Evolutionary conservation across 2,797 vertebrate species (phyloP).

Genomic region (Mus spretus): DNA sequence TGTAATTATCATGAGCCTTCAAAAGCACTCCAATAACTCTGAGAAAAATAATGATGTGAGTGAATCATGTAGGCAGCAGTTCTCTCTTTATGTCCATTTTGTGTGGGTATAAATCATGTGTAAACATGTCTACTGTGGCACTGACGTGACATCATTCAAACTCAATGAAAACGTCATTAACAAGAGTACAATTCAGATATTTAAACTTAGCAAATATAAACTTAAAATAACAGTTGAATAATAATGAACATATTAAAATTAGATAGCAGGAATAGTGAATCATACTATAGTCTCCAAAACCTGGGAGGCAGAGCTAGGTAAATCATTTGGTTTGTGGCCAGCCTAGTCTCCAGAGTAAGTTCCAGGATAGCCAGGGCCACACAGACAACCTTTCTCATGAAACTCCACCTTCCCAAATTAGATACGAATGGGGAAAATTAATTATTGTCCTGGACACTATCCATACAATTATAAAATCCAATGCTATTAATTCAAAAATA

Average conservation of each 20-base stretch:
- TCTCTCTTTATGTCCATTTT: neutral
- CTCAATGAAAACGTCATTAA: neutral
- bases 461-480: neutral
- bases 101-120: neutral
- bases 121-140: neutral
- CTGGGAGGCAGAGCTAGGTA: neutral
- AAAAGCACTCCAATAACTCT: neutral
- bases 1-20: neutral
- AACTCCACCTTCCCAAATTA: neutral
- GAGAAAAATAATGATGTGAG: neutral
- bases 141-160: neutral
- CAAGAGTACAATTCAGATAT: neutral
- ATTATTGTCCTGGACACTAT: neutral
- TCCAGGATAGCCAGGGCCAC: neutral
- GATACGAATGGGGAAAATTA: neutral
- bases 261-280: neutral
- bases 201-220: neutral
- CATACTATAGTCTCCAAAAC: neutral
- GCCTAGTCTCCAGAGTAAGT: neutral
- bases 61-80: neutral
- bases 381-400: neutral
- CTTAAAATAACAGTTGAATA: conserved; percentile 5
- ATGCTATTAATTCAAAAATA: neutral
- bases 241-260: neutral
- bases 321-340: too few relatives aligned